These are phyloP conservation scores for Nanorana parkeri DNA, from an alignment of 2,113 vertebrate species.

Conservation along the genomic window DNA sequence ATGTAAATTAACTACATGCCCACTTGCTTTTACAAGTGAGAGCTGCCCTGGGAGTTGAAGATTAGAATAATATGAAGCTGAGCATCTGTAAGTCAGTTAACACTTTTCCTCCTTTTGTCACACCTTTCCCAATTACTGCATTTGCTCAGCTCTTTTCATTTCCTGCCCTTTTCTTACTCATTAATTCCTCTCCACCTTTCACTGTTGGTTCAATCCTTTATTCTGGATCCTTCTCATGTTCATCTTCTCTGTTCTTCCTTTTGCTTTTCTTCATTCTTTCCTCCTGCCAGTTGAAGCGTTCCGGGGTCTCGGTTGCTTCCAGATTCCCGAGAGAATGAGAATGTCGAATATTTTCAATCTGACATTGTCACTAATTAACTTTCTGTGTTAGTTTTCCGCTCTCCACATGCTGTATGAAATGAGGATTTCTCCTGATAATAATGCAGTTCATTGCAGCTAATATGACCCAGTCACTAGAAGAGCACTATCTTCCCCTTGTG, in stretches of 20 bases:
- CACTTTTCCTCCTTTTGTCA: background rate
- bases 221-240: background rate
- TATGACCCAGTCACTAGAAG: background rate
- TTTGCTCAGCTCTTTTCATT: background rate
- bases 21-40: too few relatives aligned
- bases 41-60: too few relatives aligned
- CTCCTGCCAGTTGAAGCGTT: conserved; percentile 5
- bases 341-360: conserved; percentile 2
- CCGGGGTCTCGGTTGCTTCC: background rate
- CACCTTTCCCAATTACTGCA: background rate
- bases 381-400: conserved; percentile 15
- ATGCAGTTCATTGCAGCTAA: conserved; percentile 7
- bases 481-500: background rate
- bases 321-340: conserved; percentile 28
- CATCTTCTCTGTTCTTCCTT: background rate
- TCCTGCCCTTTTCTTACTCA: background rate
- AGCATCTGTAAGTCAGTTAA: too few relatives aligned
- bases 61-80: too few relatives aligned
- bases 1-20: too few relatives aligned
- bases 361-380: conserved; percentile 39
- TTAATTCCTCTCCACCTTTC: background rate
- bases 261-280: conserved; percentile 3
- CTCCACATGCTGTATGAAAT: background rate
- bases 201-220: background rate
- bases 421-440: conserved; percentile 16